Conservation (phyloP, 2,113 vertebrate species). For the Verasper variegatus region DNA sequence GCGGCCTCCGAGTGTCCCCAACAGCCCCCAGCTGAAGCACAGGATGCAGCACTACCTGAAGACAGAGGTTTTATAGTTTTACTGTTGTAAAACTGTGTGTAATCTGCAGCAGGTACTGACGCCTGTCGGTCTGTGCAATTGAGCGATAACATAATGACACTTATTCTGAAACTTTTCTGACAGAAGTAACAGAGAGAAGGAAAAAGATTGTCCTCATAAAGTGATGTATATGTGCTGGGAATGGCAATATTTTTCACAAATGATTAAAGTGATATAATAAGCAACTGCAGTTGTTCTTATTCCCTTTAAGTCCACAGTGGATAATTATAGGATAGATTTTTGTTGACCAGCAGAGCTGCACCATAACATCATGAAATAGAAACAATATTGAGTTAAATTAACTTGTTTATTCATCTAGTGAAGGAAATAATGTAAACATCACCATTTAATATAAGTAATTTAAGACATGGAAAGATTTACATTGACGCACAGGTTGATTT, state of each 20-base stretch:
- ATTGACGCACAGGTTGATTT: too few species aligned
- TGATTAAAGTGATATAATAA: conserved; percentile 37
- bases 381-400: too few species aligned
- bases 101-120: conserved; percentile 6
- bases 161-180: background rate
- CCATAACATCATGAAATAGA: too few species aligned
- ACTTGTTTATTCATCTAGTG: too few species aligned
- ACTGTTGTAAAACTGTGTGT: conserved; percentile 2
- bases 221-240: conserved; percentile 9
- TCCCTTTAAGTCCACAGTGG: background rate
- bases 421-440: too few species aligned
- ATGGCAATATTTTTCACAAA: background rate
- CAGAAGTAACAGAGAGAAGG: background rate
- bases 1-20: conserved; percentile 26
- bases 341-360: too few species aligned
- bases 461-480: too few species aligned
- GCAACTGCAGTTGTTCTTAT: background rate
- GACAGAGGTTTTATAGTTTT: conserved; percentile 80
- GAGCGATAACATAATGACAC: background rate
- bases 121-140: background rate
- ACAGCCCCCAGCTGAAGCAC: conserved; percentile 47
- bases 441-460: too few species aligned
- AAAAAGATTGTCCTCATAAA: too few species aligned
- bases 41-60: conserved; percentile 78
- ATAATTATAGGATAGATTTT: too few species aligned